These are phyloP conservation scores for Electrophaes corylata DNA, from an alignment of 2,888 invertebrate genomes.

Conservation along the genomic window DNA sequence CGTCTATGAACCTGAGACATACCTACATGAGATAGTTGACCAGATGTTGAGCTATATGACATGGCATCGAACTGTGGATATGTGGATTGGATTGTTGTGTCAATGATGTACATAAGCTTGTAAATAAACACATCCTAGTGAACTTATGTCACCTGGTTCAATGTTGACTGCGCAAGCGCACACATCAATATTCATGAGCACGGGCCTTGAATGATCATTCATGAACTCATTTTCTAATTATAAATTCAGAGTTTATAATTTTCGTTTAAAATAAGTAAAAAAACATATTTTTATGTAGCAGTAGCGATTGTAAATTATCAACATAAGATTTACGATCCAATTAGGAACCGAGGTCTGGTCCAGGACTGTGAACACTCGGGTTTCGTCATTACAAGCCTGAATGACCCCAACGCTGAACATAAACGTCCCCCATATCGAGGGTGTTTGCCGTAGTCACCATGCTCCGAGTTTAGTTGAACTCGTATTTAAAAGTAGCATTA, in stretches of 20 bases:
- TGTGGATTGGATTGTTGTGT: background rate
- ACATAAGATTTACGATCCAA: too few relatives aligned
- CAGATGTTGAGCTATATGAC: too few relatives aligned
- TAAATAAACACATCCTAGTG: background rate
- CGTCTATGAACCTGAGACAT: too few relatives aligned
- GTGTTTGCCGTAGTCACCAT: too few relatives aligned
- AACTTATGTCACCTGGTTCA: slow-evolving; percentile 24
- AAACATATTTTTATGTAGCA: background rate
- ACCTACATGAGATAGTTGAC: too few relatives aligned
- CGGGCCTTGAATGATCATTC: slow-evolving; percentile 10
- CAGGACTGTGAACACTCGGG: too few relatives aligned
- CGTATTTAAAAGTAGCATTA: too few relatives aligned
- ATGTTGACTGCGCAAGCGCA: slow-evolving; percentile 27
- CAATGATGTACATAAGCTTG: background rate
- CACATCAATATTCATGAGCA: slow-evolving; percentile 33
- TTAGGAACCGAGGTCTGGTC: background rate
- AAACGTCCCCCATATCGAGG: too few relatives aligned
- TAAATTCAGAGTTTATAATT: slow-evolving; percentile 1
- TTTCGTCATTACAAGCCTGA: too few relatives aligned
- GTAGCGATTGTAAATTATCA: background rate
- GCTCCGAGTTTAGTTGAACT: too few relatives aligned
- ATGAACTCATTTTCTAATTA: slow-evolving; percentile 1
- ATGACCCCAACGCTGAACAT: too few relatives aligned
- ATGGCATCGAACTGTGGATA: too few relatives aligned
- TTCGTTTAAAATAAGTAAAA: background rate